Conservation (phyloP, 2,888 invertebrate species). For the Lasioglossum zephyrum region DNA sequence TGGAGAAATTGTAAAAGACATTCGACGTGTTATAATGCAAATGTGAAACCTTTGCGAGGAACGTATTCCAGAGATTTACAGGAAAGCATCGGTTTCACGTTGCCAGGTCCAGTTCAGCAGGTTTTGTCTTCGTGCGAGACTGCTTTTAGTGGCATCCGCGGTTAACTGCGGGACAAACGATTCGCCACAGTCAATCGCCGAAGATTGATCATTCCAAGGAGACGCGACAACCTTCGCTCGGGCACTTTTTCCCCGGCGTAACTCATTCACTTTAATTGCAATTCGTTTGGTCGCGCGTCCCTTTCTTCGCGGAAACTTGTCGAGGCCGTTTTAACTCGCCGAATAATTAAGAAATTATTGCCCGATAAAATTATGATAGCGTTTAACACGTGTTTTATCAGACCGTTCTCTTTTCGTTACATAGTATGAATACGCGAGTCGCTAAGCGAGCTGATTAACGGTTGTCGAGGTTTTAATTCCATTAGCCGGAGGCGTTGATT, state of each 20-base stretch:
- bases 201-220: constrained; percentile 66
- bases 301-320: constrained; percentile 32
- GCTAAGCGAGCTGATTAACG: background rate
- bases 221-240: constrained; percentile 63
- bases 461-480: background rate
- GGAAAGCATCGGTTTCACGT: background rate
- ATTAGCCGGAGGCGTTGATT: background rate
- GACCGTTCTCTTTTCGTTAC: background rate
- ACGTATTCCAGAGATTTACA: background rate
- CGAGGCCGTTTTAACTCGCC: constrained; percentile 19
- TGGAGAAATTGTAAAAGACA: too few relatives aligned
- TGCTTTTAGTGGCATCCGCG: background rate
- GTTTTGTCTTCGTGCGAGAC: background rate
- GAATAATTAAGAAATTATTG: constrained; percentile 35
- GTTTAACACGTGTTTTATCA: background rate
- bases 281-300: constrained; percentile 10
- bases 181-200: constrained; percentile 49
- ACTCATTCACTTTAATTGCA: constrained; percentile 52
- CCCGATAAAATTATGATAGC: background rate
- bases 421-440: background rate
- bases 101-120: background rate
- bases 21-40: background rate
- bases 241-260: constrained; percentile 25
- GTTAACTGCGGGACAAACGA: constrained; percentile 16
- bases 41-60: background rate